phyloP scores from a whole-genome alignment of 1,140 invertebrate genomes.

The Argopecten irradians region DNA sequence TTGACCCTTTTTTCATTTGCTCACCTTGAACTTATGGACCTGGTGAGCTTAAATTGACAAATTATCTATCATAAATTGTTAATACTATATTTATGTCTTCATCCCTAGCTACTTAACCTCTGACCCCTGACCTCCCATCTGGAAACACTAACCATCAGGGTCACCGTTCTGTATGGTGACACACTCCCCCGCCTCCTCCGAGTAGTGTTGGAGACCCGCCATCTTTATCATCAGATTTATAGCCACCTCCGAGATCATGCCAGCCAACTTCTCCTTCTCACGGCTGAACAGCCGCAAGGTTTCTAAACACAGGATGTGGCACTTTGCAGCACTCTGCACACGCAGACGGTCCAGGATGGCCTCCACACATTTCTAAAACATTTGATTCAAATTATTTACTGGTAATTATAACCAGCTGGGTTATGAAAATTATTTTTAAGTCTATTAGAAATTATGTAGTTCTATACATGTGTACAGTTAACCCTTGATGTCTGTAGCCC shows the following conservation, averaged over 20 bases:
- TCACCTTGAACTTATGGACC: too few relatives aligned
- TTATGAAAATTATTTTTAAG: neutral
- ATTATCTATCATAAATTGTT: too few relatives aligned
- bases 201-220: conserved; percentile 70
- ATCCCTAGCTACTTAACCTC: too few relatives aligned
- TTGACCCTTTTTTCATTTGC: too few relatives aligned
- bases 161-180: conserved; percentile 66
- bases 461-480: neutral
- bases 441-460: neutral
- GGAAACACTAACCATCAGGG: conserved; percentile 57
- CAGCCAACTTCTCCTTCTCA: conserved; percentile 72
- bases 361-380: conserved; percentile 66
- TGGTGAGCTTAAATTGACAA: too few relatives aligned
- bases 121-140: neutral
- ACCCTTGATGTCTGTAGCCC: neutral
- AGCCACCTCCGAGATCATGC: conserved; percentile 65
- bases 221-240: conserved; percentile 68
- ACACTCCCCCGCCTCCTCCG: conserved; percentile 62
- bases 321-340: conserved; percentile 57
- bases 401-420: neutral
- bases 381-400: conserved; percentile 12
- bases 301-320: conserved; percentile 68
- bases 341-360: conserved; percentile 57
- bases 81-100: too few relatives aligned
- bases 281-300: conserved; percentile 73